phyloP scores from a whole-genome alignment of 2,113 vertebrate species.

The Chinchilla lanigera region DNA sequence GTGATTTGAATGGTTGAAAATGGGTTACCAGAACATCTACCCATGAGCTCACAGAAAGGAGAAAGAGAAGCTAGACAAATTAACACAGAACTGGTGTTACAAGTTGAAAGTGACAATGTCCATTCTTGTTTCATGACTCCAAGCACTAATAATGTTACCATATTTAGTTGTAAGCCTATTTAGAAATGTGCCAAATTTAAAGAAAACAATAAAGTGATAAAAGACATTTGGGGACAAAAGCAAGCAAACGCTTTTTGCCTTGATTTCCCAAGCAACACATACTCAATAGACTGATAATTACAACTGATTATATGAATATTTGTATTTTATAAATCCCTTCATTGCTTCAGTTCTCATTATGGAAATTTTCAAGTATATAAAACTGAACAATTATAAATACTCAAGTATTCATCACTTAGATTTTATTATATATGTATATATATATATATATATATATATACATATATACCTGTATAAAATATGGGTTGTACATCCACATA shows the following conservation, averaged over 20 bases:
- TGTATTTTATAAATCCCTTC: neutral
- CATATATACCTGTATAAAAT: neutral
- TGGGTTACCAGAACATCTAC: neutral
- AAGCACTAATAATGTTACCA: neutral
- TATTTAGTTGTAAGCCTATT: neutral
- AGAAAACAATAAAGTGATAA: neutral
- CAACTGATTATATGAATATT: neutral
- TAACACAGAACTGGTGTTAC: neutral
- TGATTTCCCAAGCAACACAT: neutral
- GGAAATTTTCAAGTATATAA: neutral
- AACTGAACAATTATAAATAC: neutral
- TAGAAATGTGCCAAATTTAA: neutral
- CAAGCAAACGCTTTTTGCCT: too few relatives aligned
- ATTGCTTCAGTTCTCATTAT: neutral
- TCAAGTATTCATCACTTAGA: neutral
- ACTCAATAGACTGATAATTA: neutral
- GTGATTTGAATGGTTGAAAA: neutral
- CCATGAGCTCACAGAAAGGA: neutral
- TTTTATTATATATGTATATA: neutral
- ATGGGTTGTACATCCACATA: neutral
- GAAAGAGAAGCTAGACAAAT: neutral
- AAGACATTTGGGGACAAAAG: neutral
- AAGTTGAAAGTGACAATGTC: neutral
- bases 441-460: neutral
- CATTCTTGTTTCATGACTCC: neutral